Base-by-base conservation (phyloP, 2,888 invertebrate species). In the Epicampocera succincta region DNA sequence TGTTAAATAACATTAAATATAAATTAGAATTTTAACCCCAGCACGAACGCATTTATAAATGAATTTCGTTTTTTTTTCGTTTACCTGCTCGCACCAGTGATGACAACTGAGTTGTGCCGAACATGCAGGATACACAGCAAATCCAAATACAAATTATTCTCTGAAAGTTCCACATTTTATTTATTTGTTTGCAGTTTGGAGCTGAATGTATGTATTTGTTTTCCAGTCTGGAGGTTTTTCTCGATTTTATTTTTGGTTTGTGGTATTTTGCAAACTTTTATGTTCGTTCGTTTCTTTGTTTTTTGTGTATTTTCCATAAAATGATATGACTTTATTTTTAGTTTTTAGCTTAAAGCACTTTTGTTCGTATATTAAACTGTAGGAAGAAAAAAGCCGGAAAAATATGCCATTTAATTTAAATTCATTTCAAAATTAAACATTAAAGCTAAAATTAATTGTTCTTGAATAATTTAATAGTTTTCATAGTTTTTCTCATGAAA, bases 91-190 rank as follows among this genome's bases (percentile, higher is more conserved):
- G 75, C 1, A 83, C 85, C 33, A 78, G 54, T 40, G 80, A 63
- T 65, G 85, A 83, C 38, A 84, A 52, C 56, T 84, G 84, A 71
- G 83, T 83, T 50, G 79, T 84, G 29, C 80, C 85, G 61, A 85
- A 82, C 79, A 85, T 73, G 33, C 84, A 85, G 79, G 84, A 85
- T 2, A 83, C 80, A 61, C 82, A 84, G 50, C 83, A 85, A 74
- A 85, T 85, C 85, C 85, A 85, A 54, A 85, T 84, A 78, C 84
- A 84, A 71, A 84, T 83, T 66, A 85, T 84, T 72, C 84, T 84
- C 73, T 80, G 80, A 33, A 84, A 83, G 60, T 84, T 84, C 84
- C 78, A 81, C 85, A 85, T 85, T 74, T 80, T 84, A 25, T 65
- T 66, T 66, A 21, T 58, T 52, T 63, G 29, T 33, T 33, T 33